Conservation (phyloP, 2,797 vertebrate genomes). For the Sebastes melanostomus region DNA sequence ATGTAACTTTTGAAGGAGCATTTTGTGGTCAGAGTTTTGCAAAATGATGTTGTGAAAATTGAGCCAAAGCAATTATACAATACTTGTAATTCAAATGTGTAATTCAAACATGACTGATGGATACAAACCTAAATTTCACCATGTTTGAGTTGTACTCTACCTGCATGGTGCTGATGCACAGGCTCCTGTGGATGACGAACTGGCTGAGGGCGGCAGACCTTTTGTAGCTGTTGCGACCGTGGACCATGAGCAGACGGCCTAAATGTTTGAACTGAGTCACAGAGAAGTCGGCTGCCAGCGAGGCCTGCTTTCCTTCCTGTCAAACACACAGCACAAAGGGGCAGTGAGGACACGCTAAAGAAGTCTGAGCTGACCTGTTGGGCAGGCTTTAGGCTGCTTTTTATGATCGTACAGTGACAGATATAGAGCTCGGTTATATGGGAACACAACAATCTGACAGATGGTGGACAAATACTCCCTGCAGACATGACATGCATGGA, state of each 20-base stretch:
- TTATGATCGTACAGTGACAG: neutral
- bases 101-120: neutral
- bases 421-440: neutral
- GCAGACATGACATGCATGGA: neutral
- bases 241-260: constrained; percentile 96
- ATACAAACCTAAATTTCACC: neutral
- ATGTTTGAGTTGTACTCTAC: constrained; percentile 67
- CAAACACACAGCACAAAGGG: constrained; percentile 45
- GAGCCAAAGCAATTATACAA: neutral
- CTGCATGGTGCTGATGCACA: constrained; percentile 99
- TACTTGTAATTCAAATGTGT: neutral
- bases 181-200: constrained; percentile 97
- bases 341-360: constrained; percentile 28
- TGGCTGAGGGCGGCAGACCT: constrained; percentile 96
- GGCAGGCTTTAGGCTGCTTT: neutral
- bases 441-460: neutral
- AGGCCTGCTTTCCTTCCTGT: constrained; percentile 98
- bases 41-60: neutral
- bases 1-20: neutral
- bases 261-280: constrained; percentile 98
- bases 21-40: neutral
- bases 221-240: constrained; percentile 98
- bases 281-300: constrained; percentile 95
- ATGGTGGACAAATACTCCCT: neutral
- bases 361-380: constrained; percentile 19